phyloP scores from a whole-genome alignment of 2,113 vertebrate genomes.

The Nanorana parkeri region DNA sequence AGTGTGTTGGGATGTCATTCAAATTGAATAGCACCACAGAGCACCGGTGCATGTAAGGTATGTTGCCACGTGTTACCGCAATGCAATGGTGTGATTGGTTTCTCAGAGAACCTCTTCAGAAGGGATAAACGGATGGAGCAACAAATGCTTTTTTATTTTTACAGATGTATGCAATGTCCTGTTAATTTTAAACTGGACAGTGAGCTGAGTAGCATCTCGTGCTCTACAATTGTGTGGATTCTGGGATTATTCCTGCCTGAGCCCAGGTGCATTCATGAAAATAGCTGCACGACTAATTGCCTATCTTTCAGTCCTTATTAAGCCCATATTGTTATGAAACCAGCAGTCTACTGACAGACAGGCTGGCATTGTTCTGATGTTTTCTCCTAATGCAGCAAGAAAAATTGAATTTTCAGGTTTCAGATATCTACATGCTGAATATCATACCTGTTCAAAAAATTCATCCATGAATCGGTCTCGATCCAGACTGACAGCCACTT shows the following conservation, averaged over 20 bases:
- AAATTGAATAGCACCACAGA: too few species aligned
- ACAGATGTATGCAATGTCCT: too few species aligned
- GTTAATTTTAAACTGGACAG: too few species aligned
- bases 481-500: conserved; percentile 80
- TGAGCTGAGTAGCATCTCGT: too few species aligned
- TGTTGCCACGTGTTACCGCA: too few species aligned
- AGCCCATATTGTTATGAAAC: neutral
- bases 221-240: too few species aligned
- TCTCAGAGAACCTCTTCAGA: too few species aligned
- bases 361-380: neutral
- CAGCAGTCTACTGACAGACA: neutral
- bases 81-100: too few species aligned
- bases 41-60: too few species aligned
- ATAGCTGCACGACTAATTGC: neutral
- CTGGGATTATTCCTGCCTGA: neutral
- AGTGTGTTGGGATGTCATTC: too few species aligned
- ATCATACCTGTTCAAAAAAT: conserved; percentile 83
- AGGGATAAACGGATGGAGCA: too few species aligned
- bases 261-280: neutral
- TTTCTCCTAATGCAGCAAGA: neutral
- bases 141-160: too few species aligned
- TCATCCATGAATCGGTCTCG: conserved; percentile 84
- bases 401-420: conserved; percentile 5
- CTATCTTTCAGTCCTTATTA: neutral
- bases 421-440: neutral